phyloP scores from a whole-genome alignment of 2,797 vertebrate genomes.

The Pipistrellus kuhlii region DNA sequence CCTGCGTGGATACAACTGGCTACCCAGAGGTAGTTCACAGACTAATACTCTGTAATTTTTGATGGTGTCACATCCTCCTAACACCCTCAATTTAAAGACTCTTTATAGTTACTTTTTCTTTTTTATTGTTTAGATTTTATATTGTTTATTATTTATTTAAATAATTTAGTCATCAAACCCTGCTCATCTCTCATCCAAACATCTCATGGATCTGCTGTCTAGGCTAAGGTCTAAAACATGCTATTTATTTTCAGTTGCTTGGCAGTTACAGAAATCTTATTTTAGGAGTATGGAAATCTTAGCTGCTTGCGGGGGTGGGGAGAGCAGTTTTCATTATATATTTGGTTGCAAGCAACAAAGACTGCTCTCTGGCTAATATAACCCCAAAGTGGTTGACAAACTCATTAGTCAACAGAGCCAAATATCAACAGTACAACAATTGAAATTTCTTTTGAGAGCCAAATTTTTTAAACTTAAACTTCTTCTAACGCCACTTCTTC shows the following conservation, averaged over 20 bases:
- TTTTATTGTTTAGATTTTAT: not conserved
- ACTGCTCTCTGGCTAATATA: not conserved
- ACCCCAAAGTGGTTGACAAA: not conserved
- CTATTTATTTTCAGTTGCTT: not conserved
- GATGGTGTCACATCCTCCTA: not conserved
- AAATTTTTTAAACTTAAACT: too few species aligned
- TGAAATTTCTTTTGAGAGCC: too few species aligned
- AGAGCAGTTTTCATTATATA: not conserved
- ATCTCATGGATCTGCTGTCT: not conserved
- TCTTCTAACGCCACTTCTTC: too few species aligned
- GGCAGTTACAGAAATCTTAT: not conserved
- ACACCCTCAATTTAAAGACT: not conserved
- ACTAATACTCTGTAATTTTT: not conserved
- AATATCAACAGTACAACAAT: too few species aligned
- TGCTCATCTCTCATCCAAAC: not conserved
- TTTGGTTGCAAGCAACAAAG: not conserved
- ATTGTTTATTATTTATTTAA: not conserved
- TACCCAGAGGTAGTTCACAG: not conserved
- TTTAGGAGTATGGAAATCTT: not conserved
- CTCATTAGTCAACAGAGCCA: too few species aligned
- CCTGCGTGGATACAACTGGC: rapidly evolving
- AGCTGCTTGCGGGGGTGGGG: not conserved
- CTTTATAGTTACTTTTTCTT: not conserved
- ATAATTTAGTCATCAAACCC: not conserved
- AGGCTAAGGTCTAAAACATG: not conserved